Evolutionary conservation across 2,113 vertebrate genomes (phyloP), one percentile per base, ranked within the genome.

Genomic region (Alethe castanea): DNA sequence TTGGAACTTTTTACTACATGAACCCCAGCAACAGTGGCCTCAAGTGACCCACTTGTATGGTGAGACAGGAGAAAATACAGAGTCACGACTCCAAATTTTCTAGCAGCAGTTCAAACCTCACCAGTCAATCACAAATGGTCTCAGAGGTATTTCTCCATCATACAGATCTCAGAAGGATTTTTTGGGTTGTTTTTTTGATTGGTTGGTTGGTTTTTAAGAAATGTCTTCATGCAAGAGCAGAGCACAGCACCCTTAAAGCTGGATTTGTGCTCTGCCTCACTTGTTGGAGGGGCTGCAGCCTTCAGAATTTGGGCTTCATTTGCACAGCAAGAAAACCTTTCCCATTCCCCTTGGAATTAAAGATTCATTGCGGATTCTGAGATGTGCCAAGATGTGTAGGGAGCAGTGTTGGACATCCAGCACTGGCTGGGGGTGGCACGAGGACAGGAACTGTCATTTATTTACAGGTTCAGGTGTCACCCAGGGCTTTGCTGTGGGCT

Each of bases 381-480:
- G 19, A 5, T 2, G 44, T n/a, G 52, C 35, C 40, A 24, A 12
- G 29, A 24, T 22, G 40, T 22, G 13, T 0, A 48, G 56, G 65
- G 23, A 70, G 84, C 29, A 33, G 26, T 2, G 54, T 4, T 9
- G 19, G 3, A 2, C 6, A 3, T 1, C 12, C 22, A n/a, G 14
- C 25, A 1, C 5, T 25, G 60, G 19, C 72, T 74, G 1, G 1
- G 1, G 66, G 31, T 62, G 66, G 35, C 59, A 42, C 31, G 2
- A 15, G 20, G 57, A 64, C 65, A 45, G 74, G 61, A 47, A 1
- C 0, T 74, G 53, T 3, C 45, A 4, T 3, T 24, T 23, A 1
- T 12, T 50, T 29, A 6, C 26, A 67, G 69, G 11, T 3, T 3
- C 42, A 50, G 31, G 13, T n/a, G 70, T 42, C 42, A 19, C 18